Evolutionary conservation across 2,888 invertebrate species (phyloP).

Genomic region (Xestia sexstrigata): DNA sequence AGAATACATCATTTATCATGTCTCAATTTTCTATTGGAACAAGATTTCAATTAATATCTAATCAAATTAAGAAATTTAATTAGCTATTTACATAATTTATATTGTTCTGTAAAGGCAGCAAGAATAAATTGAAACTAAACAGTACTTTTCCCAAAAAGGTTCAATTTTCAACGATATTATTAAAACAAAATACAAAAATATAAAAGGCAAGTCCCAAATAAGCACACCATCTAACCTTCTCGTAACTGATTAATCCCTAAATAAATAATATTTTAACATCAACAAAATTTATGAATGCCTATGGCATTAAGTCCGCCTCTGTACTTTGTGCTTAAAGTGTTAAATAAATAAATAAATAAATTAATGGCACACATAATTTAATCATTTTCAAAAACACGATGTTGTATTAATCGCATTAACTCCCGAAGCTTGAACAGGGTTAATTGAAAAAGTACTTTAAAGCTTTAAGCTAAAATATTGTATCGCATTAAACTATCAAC

Average conservation of each 20-base stretch:
- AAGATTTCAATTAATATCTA: not conserved
- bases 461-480: not conserved
- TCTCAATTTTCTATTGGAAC: not conserved
- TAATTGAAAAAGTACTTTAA: slow-evolving; percentile 10
- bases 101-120: not conserved
- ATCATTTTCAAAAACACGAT: not conserved
- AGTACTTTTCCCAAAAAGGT: not conserved
- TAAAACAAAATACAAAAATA: not conserved
- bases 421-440: not conserved
- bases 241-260: not conserved
- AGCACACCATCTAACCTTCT: not conserved
- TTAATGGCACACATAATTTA: not conserved
- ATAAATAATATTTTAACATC: not conserved
- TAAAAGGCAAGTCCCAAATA: not conserved
- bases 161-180: not conserved
- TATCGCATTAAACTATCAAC: slow-evolving; percentile 5
- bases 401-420: not conserved
- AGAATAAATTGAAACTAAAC: not conserved
- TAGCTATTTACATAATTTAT: not conserved
- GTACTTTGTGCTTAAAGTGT: too few species aligned
- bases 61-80: not conserved
- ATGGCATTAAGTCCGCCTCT: too few species aligned
- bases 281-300: too few species aligned
- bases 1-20: not conserved
- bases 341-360: too few species aligned